These are phyloP conservation scores for Ellobius talpinus DNA, from an alignment of 2,113 vertebrate genomes.

Conservation along the genomic window DNA sequence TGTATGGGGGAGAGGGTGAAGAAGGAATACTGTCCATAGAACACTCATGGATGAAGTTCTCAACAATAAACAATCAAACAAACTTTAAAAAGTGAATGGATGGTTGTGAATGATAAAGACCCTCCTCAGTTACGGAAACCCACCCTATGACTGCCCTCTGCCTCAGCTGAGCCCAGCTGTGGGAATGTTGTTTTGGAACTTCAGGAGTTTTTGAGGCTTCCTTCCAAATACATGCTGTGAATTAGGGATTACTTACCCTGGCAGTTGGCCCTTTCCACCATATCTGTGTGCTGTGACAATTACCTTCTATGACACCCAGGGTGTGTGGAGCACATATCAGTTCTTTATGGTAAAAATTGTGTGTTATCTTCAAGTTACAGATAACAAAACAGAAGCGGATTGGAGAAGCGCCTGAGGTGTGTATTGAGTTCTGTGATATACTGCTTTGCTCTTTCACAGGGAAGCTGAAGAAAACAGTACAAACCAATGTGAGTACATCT, in stretches of 20 bases:
- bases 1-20: neutral
- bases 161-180: neutral
- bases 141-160: fast-evolving
- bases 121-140: neutral
- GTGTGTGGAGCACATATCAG: neutral
- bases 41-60: neutral
- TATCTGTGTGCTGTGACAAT: neutral
- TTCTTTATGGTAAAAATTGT: neutral
- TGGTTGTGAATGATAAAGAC: neutral
- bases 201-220: neutral
- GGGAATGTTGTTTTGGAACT: neutral
- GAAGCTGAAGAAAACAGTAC: neutral
- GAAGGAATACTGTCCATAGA: neutral
- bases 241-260: neutral
- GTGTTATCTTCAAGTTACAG: neutral
- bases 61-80: neutral
- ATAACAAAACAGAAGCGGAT: neutral
- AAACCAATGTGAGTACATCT: neutral
- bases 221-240: neutral
- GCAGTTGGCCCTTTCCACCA: neutral
- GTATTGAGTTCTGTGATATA: neutral
- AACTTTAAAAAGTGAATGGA: neutral
- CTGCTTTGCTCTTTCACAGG: neutral
- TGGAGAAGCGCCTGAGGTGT: neutral
- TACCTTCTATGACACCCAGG: neutral